Evolutionary conservation across 2,888 invertebrate species (phyloP).

Genomic region (Phrixothrix hirtus): DNA sequence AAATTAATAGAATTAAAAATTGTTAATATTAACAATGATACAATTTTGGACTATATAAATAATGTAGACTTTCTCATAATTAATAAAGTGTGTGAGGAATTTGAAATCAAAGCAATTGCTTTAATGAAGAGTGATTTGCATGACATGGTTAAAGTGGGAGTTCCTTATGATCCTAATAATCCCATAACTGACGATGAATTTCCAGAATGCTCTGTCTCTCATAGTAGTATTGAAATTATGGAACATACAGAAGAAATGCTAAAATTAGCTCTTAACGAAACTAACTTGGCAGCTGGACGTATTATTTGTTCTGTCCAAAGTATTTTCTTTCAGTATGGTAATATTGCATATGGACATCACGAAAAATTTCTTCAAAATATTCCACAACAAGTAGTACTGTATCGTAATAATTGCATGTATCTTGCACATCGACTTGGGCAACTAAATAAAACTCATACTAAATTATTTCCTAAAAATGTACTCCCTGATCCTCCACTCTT

Average conservation of each 20-base stretch:
- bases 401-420: constrained; percentile 92
- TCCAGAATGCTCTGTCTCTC: constrained; percentile 64
- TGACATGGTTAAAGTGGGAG: constrained; percentile 64
- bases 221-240: constrained; percentile 66
- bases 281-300: constrained; percentile 65
- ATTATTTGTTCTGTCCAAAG: constrained; percentile 72
- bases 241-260: constrained; percentile 67
- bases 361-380: constrained; percentile 78
- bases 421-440: constrained; percentile 74
- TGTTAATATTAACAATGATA: constrained; percentile 60
- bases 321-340: constrained; percentile 77
- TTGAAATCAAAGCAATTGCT: constrained; percentile 67
- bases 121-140: constrained; percentile 84
- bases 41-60: constrained; percentile 70
- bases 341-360: constrained; percentile 79
- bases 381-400: constrained; percentile 85
- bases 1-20: constrained; percentile 64
- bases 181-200: constrained; percentile 59
- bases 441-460: constrained; percentile 69
- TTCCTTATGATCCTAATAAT: constrained; percentile 53
- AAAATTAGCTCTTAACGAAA: constrained; percentile 66
- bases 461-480: constrained; percentile 61
- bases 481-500: constrained; percentile 63
- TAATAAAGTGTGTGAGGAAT: constrained; percentile 73
- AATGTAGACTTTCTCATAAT: constrained; percentile 78